Conservation (phyloP, 2,888 invertebrate species). For the Plemyria rubiginata region DNA sequence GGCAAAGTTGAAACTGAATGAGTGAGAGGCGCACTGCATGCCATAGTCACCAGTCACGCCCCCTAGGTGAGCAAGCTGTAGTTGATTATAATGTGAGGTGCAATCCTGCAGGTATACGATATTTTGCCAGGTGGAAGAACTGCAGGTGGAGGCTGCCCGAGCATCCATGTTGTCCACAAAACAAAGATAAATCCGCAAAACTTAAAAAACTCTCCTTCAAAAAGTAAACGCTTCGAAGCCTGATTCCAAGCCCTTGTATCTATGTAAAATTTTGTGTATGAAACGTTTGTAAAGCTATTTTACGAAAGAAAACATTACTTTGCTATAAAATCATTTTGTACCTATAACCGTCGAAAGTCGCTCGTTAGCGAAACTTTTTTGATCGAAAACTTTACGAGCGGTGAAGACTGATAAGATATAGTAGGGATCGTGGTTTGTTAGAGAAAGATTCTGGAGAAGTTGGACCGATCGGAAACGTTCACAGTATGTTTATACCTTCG, state of each 20-base stretch:
- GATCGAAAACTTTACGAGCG: conserved; percentile 78
- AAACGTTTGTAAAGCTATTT: conserved; percentile 82
- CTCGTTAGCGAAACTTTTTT: conserved; percentile 74
- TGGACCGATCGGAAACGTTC: conserved; percentile 66
- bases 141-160: conserved; percentile 91
- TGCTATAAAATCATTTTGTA: conserved; percentile 67
- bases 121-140: conserved; percentile 94
- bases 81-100: conserved; percentile 84
- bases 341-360: conserved; percentile 70
- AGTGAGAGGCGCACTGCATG: conserved; percentile 45
- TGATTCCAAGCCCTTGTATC: conserved; percentile 66
- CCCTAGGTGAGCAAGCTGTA: conserved; percentile 77
- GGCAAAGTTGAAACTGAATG: conserved; percentile 24
- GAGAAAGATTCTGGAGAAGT: conserved; percentile 65
- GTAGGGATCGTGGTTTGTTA: conserved; percentile 75
- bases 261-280: conserved; percentile 77
- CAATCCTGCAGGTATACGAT: conserved; percentile 90
- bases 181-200: conserved; percentile 83
- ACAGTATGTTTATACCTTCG: conserved; percentile 66
- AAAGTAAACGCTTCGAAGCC: conserved; percentile 80
- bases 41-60: conserved; percentile 42
- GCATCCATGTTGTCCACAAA: conserved; percentile 87
- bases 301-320: conserved; percentile 71
- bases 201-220: conserved; percentile 80
- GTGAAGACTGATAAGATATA: conserved; percentile 83